Evolutionary conservation across 30 jellyfish, hydroid and myxozoan species (phyloP).

Genomic region (Hydra vulgaris): DNA sequence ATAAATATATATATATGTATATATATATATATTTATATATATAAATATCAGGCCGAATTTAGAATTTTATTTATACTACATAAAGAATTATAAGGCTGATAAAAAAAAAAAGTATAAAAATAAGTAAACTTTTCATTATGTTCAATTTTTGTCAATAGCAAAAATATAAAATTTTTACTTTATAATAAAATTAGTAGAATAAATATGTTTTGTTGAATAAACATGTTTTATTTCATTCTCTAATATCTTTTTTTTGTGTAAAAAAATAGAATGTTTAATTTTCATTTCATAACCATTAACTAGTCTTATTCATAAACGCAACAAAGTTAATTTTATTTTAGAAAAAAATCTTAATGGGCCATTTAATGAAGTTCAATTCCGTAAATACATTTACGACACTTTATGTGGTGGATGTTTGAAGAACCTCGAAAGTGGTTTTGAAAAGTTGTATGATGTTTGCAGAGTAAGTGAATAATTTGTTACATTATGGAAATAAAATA

Average conservation of each 20-base stretch:
- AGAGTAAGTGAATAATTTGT: not conserved
- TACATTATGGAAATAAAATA: not conserved
- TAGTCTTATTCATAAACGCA: not conserved
- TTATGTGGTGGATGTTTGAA: not conserved
- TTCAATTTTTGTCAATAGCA: too few relatives aligned
- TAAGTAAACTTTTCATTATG: too few relatives aligned
- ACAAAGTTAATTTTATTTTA: not conserved
- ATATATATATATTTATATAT: too few relatives aligned
- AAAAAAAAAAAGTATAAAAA: too few relatives aligned
- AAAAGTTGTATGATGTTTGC: not conserved
- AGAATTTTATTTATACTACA: too few relatives aligned
- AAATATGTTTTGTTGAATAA: not conserved
- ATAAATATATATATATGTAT: too few relatives aligned
- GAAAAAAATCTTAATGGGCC: not conserved
- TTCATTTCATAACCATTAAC: not conserved
- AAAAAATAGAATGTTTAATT: too few relatives aligned
- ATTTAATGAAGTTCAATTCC: not conserved
- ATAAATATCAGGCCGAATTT: too few relatives aligned
- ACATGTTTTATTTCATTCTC: too few relatives aligned
- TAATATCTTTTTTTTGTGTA: not conserved
- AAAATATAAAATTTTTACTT: too few relatives aligned
- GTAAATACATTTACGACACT: not conserved
- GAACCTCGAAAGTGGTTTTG: not conserved
- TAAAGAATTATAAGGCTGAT: too few relatives aligned
- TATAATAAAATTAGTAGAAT: too few relatives aligned